A percentile compares a stretch with the other conserved stretches of the same genome.
These are phyloP conservation scores for Tachystola acroxantha DNA, from an alignment of 2,888 invertebrate genomes.

Conservation along the genomic window DNA sequence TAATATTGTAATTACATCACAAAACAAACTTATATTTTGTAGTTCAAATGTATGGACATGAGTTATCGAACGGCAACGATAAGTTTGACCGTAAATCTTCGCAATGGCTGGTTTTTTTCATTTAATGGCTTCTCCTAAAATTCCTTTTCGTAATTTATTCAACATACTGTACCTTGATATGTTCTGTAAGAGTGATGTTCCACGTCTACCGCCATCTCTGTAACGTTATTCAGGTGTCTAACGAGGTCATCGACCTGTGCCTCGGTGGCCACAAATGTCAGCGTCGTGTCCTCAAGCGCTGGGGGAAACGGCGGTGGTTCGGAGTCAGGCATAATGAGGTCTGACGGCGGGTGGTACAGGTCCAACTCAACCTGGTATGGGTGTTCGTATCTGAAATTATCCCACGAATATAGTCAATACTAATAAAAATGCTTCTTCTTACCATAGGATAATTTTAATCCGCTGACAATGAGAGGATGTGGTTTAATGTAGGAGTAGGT, in stretches of 20 bases:
- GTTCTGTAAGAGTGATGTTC: constrained; percentile 96
- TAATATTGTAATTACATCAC: no score
- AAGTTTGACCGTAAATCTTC: no score
- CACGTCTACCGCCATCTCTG: constrained; percentile 92
- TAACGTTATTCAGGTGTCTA: constrained; percentile 80
- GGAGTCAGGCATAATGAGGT: constrained; percentile 66
- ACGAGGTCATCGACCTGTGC: constrained; percentile 82
- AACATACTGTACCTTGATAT: constrained; percentile 85
- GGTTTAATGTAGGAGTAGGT: no score
- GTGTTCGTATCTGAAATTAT: constrained; percentile 87
- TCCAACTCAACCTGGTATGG: constrained; percentile 93
- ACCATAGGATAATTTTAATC: neutral
- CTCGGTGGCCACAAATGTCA: constrained; percentile 82
- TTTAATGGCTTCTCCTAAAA: no score
- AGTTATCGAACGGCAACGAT: no score
- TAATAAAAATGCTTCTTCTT: no score
- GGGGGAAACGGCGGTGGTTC: constrained; percentile 45
- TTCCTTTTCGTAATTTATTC: no score
- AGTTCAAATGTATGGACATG: no score
- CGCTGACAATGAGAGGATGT: no score
- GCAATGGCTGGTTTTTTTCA: no score
- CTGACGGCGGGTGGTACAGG: constrained; percentile 80
- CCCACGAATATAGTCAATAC: no score
- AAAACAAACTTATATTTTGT: no score
- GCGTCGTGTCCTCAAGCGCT: constrained; percentile 80